A percentile compares a stretch with the other conserved stretches of the same genome.
phyloP scores from a whole-genome alignment of 2,888 invertebrate species.

The Lepidochrysops patricia region DNA sequence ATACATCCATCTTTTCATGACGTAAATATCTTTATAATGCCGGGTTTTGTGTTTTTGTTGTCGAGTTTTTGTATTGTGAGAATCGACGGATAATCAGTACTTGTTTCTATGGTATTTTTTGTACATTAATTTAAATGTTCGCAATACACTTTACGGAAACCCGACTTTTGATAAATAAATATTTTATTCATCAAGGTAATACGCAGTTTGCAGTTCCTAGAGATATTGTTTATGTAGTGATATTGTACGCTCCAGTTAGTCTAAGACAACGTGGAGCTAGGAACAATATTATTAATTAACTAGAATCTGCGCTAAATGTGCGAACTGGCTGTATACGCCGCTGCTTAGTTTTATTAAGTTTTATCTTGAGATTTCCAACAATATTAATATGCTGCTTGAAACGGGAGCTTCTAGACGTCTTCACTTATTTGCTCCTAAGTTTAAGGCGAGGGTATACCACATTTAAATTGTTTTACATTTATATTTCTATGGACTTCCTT shows the following conservation, averaged over 20 bases:
- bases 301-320: background rate
- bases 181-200: background rate
- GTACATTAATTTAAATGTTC: background rate
- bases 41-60: background rate
- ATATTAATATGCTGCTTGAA: background rate
- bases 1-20: background rate
- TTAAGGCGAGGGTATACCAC: background rate
- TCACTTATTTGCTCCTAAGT: background rate
- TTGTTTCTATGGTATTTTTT: background rate
- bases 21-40: background rate
- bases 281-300: slow-evolving; percentile 2
- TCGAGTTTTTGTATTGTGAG: background rate
- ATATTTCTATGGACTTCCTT: background rate
- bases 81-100: background rate
- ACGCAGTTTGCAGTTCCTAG: background rate
- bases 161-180: background rate
- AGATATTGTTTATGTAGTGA: slow-evolving; percentile 7
- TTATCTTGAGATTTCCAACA: background rate
- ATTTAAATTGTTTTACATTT: no score
- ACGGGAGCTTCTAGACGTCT: background rate
- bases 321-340: background rate
- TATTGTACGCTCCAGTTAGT: background rate
- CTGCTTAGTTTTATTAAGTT: background rate
- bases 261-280: background rate
- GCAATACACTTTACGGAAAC: background rate